These are phyloP conservation scores for Aeoliscus strigatus DNA, from an alignment of 2,797 vertebrate genomes.

Conservation along the genomic window DNA sequence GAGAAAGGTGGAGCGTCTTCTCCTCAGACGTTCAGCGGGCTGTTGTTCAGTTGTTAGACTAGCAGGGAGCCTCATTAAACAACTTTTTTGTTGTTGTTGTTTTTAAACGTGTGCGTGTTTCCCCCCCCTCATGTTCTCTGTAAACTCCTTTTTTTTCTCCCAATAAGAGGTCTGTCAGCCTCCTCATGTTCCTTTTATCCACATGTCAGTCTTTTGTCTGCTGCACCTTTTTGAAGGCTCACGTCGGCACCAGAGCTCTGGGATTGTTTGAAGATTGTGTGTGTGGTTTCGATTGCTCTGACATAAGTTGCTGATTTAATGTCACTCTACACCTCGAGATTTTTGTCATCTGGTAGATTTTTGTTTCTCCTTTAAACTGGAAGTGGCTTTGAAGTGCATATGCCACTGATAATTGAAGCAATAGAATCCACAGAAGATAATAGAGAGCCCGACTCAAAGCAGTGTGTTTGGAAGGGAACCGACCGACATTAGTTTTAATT, in stretches of 20 bases:
- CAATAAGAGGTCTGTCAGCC: constrained; percentile 63
- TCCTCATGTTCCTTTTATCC: constrained; percentile 64
- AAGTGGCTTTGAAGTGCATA: constrained; percentile 66
- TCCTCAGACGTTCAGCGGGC: constrained; percentile 40
- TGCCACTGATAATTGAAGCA: constrained; percentile 69
- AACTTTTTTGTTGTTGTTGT: constrained; percentile 39
- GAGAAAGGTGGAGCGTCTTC: constrained; percentile 25
- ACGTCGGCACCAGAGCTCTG: constrained; percentile 48
- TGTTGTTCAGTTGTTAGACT: constrained; percentile 51
- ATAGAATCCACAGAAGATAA: constrained; percentile 62
- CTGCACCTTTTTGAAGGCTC: constrained; percentile 67
- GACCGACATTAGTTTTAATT: constrained; percentile 48
- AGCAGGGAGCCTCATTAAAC: constrained; percentile 65
- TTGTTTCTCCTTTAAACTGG: constrained; percentile 51
- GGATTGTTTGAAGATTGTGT: constrained; percentile 65
- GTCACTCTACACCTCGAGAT: constrained; percentile 71
- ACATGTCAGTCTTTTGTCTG: constrained; percentile 69
- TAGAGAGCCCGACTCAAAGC: constrained; percentile 48
- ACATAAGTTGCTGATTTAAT: constrained; percentile 75
- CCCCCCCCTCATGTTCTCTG: constrained; percentile 39
- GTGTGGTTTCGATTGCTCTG: constrained; percentile 66
- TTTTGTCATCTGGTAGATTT: constrained; percentile 68
- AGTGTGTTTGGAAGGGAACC: constrained; percentile 47
- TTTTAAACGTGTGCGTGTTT: no score
- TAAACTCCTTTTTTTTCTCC: constrained; percentile 53